phyloP scores from a whole-genome alignment of 2,797 vertebrate genomes.

The Labeo calbasu region DNA sequence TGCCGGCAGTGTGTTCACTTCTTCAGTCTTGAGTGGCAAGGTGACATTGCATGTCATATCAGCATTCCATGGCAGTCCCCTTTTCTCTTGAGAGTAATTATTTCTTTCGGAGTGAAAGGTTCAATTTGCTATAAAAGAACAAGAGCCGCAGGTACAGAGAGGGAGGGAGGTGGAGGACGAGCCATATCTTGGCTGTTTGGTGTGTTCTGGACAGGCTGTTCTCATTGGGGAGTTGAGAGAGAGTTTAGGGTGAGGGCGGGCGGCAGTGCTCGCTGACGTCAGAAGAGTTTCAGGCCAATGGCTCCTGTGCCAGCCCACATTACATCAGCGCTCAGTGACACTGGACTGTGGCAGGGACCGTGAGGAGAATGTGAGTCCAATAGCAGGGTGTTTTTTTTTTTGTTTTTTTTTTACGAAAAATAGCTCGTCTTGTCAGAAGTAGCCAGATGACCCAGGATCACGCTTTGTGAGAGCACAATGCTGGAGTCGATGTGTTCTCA shows the following conservation, averaged over 20 bases:
- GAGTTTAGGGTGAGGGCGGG: constrained; percentile 4
- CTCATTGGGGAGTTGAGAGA: constrained; percentile 64
- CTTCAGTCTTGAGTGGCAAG: constrained; percentile 84
- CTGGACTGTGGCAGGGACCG: constrained; percentile 35
- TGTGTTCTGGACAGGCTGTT: constrained; percentile 73
- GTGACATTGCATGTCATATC: constrained; percentile 93
- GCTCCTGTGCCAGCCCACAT: constrained; percentile 62
- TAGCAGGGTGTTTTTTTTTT: background rate
- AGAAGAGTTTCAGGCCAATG: constrained; percentile 51
- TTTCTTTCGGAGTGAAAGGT: constrained; percentile 90
- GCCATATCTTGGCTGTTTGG: constrained; percentile 64
- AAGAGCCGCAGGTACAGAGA: constrained; percentile 83
- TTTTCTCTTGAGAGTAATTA: constrained; percentile 89
- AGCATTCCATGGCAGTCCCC: constrained; percentile 85
- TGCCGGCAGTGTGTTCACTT: constrained; percentile 70
- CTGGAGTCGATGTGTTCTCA: background rate
- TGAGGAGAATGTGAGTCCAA: constrained; percentile 31
- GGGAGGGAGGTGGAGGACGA: constrained; percentile 60
- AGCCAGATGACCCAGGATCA: constrained; percentile 47
- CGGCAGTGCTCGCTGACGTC: constrained; percentile 65
- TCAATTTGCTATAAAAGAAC: constrained; percentile 91
- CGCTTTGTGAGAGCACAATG: constrained; percentile 3
- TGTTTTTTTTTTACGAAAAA: background rate
- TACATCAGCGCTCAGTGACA: constrained; percentile 69
- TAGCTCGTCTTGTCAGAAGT: constrained; percentile 26